Evolutionary conservation across 2,888 invertebrate genomes (phyloP).

Genomic region (Drepanosiphum platanoidis): DNA sequence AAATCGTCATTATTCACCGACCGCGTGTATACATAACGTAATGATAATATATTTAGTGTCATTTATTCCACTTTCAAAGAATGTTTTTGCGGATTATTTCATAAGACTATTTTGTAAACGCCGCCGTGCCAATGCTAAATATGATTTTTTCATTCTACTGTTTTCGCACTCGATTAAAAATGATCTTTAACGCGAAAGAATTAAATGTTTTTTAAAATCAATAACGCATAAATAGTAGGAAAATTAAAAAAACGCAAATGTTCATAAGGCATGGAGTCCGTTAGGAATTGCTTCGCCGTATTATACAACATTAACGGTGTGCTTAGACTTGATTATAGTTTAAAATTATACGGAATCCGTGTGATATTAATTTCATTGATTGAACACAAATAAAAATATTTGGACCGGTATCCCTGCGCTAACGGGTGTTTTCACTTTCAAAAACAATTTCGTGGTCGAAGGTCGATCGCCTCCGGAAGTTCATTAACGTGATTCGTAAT

Average conservation of each 20-base stretch:
- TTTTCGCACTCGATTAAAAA: too few species aligned
- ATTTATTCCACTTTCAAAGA: background rate
- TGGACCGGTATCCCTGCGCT: background rate
- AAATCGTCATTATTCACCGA: background rate
- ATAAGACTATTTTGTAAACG: too few species aligned
- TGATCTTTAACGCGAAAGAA: too few species aligned
- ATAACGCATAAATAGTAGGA: too few species aligned
- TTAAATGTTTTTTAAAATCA: too few species aligned
- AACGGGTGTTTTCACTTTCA: slow-evolving; percentile 57
- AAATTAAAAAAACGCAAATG: too few species aligned
- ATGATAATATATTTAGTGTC: background rate
- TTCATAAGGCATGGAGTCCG: too few species aligned
- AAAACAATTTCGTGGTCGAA: slow-evolving; percentile 49
- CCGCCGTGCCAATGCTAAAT: too few species aligned
- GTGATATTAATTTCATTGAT: slow-evolving; percentile 30
- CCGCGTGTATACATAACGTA: background rate
- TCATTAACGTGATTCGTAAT: slow-evolving; percentile 48
- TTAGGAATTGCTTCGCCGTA: too few species aligned
- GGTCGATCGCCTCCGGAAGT: slow-evolving; percentile 58
- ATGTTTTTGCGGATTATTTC: background rate
- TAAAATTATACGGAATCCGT: background rate
- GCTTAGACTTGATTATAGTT: too few species aligned
- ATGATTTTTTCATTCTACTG: too few species aligned
- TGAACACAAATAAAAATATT: slow-evolving; percentile 6
- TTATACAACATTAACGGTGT: too few species aligned